Percentiles rank a stretch among this genome's conserved stretches.
phyloP scores from a whole-genome alignment of 1,140 invertebrate species.

The Potamilus streckersoni region DNA sequence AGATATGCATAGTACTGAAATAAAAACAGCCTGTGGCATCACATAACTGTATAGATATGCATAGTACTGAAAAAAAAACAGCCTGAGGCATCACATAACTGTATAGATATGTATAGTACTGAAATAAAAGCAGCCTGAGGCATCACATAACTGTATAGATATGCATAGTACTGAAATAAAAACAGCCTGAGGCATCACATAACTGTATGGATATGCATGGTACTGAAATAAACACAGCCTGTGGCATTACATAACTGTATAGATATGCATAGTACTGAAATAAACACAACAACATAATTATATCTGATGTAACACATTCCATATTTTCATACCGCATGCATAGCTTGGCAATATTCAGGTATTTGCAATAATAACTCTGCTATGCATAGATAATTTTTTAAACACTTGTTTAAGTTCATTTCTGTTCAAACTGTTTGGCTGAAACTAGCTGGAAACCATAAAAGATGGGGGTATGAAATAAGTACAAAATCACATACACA shows the following conservation, averaged over 20 bases:
- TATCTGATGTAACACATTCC: too few species aligned
- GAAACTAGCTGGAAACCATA: too few species aligned
- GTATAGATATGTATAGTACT: slow-evolving; percentile 95
- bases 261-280: slow-evolving; percentile 90
- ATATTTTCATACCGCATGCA: too few species aligned
- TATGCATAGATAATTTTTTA: too few species aligned
- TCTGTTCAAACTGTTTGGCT: too few species aligned
- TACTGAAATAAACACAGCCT: slow-evolving; percentile 77
- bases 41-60: slow-evolving; percentile 93
- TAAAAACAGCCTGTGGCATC: slow-evolving; percentile 81
- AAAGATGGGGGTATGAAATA: too few species aligned
- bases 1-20: slow-evolving; percentile 90
- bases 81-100: slow-evolving; percentile 91
- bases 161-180: slow-evolving; percentile 83
- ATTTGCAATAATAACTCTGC: too few species aligned
- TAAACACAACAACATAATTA: background rate
- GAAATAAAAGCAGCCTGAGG: slow-evolving; percentile 77
- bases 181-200: slow-evolving; percentile 86
- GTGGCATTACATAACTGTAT: slow-evolving; percentile 92
- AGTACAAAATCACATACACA: too few species aligned
- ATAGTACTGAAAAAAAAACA: slow-evolving; percentile 78
- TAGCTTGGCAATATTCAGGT: too few species aligned
- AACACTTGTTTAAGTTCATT: too few species aligned
- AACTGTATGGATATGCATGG: slow-evolving; percentile 94
- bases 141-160: slow-evolving; percentile 92